Evolutionary conservation across 2,113 vertebrate genomes (phyloP).

Genomic region (Ellobius talpinus): DNA sequence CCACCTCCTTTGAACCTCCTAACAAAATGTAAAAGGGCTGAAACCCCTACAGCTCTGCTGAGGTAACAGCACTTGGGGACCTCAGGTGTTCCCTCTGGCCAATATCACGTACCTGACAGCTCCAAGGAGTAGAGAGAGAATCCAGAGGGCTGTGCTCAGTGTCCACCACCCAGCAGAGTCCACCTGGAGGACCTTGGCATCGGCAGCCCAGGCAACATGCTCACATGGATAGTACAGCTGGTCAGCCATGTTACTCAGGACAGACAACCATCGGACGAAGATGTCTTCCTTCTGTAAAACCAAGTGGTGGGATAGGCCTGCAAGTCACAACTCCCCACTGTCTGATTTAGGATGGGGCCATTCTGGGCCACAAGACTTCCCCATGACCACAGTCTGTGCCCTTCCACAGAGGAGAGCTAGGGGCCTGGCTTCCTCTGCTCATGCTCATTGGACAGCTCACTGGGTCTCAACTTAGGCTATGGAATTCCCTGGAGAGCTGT

Average conservation of each 20-base stretch:
- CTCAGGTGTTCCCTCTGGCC: not conserved
- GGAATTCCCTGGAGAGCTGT: not conserved
- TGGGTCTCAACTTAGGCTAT: not conserved
- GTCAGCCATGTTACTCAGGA: conserved; percentile 93
- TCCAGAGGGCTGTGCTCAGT: conserved; percentile 91
- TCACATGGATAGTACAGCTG: conserved; percentile 99
- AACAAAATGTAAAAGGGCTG: not conserved
- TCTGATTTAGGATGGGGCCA: not conserved
- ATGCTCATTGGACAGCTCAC: not conserved
- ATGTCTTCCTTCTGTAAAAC: conserved; percentile 90
- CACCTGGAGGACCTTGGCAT: conserved; percentile 87
- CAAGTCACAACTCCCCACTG: not conserved
- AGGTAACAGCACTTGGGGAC: not conserved
- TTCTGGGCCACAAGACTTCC: not conserved
- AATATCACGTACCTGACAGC: conserved; percentile 88
- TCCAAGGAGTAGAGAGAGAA: conserved; percentile 91
- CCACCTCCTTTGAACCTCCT: fast-evolving
- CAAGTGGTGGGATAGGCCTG: not conserved
- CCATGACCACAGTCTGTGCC: not conserved
- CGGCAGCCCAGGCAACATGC: conserved; percentile 96
- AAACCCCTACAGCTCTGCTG: not conserved
- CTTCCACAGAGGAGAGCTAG: not conserved
- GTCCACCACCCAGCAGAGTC: conserved; percentile 93
- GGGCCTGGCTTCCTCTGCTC: not conserved
- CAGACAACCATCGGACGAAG: conserved; percentile 90